Evolutionary conservation across 2,888 invertebrate genomes (phyloP).

Genomic region (Patella caerulea): DNA sequence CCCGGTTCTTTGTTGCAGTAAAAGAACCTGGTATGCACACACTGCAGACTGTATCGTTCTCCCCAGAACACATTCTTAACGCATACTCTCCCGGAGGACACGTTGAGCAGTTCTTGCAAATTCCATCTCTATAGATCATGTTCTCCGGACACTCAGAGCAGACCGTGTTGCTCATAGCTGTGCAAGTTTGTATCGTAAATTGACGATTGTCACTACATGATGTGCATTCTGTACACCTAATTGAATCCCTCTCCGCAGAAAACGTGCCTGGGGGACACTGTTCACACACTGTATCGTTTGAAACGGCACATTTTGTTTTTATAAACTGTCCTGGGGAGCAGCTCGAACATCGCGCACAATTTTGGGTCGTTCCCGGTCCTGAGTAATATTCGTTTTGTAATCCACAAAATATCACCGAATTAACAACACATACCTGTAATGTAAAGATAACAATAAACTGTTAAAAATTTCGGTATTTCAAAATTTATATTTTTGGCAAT

Average conservation of each 20-base stretch:
- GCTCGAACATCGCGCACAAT: no score
- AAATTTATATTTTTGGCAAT: no score
- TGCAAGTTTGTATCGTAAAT: not conserved
- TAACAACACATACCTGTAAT: no score
- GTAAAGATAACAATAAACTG: no score
- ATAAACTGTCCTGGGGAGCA: no score
- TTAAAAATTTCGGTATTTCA: no score
- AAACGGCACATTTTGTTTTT: not conserved
- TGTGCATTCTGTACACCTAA: not conserved
- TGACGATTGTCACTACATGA: not conserved
- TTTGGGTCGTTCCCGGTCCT: no score
- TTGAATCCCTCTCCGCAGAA: not conserved
- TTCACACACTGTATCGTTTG: slow-evolving; percentile 12
- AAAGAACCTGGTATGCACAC: not conserved
- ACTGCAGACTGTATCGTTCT: not conserved
- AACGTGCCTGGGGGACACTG: slow-evolving; percentile 7
- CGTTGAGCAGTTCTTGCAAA: not conserved
- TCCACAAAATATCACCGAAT: no score
- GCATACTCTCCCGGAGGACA: not conserved
- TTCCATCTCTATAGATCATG: not conserved
- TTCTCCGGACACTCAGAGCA: not conserved
- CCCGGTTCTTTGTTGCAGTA: not conserved
- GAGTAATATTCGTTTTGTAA: no score
- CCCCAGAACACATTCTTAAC: not conserved
- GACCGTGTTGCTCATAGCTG: not conserved